Conservation (phyloP, 2,113 vertebrate genomes). For the Passer domesticus region DNA sequence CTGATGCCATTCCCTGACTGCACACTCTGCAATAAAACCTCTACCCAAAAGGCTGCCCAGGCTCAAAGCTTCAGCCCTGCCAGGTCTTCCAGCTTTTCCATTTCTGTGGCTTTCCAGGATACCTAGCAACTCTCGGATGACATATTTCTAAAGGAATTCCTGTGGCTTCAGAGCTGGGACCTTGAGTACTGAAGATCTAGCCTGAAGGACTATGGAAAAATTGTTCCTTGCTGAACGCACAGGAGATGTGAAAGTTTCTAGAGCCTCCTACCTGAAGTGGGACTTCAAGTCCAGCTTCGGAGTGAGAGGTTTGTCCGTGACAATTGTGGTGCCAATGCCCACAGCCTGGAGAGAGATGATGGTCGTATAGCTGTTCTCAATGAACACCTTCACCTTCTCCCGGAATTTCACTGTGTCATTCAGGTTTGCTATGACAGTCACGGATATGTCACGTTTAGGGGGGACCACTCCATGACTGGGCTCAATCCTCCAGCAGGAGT, state of each 20-base stretch:
- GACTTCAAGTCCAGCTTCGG: conserved; percentile 66
- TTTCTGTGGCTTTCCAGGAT: not conserved
- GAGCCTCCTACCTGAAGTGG: conserved; percentile 80
- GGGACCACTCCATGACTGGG: conserved; percentile 77
- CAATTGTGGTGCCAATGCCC: conserved; percentile 84
- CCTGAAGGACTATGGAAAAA: not conserved
- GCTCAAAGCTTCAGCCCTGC: not conserved
- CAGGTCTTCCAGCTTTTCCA: not conserved
- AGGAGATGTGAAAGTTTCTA: too few relatives aligned
- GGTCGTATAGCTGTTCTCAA: conserved; percentile 68
- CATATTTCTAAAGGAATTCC: not conserved
- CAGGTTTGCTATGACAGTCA: conserved; percentile 80
- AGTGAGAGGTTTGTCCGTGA: not conserved
- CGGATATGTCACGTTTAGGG: conserved; percentile 56
- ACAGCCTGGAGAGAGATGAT: conserved; percentile 75
- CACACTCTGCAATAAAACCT: not conserved
- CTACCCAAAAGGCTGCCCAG: not conserved
- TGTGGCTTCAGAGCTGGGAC: not conserved
- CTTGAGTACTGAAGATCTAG: not conserved
- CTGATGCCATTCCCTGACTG: not conserved
- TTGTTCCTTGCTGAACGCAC: not conserved
- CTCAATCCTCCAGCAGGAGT: conserved; percentile 78
- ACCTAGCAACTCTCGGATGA: rapidly evolving
- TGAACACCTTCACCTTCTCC: conserved; percentile 75
- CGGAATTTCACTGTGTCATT: conserved; percentile 76